Evolutionary conservation across 2,113 vertebrate genomes (phyloP).

Genomic region (Semicossyphus pulcher): DNA sequence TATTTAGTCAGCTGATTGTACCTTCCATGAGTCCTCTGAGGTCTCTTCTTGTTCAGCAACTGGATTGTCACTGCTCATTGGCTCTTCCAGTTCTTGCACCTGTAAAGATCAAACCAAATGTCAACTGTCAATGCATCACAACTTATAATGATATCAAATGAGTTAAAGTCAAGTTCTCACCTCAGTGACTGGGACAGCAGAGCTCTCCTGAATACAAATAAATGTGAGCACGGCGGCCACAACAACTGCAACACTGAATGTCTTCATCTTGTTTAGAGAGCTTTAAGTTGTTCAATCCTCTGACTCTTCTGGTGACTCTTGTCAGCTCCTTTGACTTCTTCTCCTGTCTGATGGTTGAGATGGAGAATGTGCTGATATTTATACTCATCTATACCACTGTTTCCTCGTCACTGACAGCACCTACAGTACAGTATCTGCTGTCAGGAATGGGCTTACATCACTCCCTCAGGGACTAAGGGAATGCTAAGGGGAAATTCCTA

Average conservation of each 20-base stretch:
- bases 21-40: slow-evolving; percentile 49
- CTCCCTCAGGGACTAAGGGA: not conserved
- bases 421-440: not conserved
- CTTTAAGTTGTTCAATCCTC: not conserved
- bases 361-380: not conserved
- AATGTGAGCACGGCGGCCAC: slow-evolving; percentile 6
- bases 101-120: slow-evolving; percentile 1
- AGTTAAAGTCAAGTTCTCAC: not conserved
- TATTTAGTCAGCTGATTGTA: slow-evolving; percentile 31
- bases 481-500: not conserved
- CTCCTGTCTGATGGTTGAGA: not conserved
- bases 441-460: not conserved
- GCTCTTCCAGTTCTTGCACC: slow-evolving; percentile 28
- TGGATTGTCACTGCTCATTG: not conserved
- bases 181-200: not conserved
- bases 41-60: slow-evolving; percentile 7
- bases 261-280: slow-evolving; percentile 5
- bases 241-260: not conserved
- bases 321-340: slow-evolving; percentile 2
- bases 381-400: not conserved
- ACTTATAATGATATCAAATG: not conserved
- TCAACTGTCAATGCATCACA: not conserved
- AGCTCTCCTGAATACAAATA: slow-evolving; percentile 6
- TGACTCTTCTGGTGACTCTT: not conserved
- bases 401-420: not conserved